Evolutionary conservation across 1,140 invertebrate genomes (phyloP), one percentile per base, ranked within the genome.

Genomic region (Saxidomus purpurata): DNA sequence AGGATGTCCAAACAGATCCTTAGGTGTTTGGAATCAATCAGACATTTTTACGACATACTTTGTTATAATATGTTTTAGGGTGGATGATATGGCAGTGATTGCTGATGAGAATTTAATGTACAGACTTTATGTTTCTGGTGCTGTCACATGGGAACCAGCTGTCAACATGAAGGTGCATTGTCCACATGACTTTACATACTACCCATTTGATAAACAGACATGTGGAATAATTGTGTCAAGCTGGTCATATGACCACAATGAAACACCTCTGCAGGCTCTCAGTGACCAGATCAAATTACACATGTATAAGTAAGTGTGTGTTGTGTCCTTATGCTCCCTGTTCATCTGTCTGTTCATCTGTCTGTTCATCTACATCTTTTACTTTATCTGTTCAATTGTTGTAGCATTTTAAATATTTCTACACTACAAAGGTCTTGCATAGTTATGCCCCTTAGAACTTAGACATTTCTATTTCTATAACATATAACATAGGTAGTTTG

Each of bases 201-300:
- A 84, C 49, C 88, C 88, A 61, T 83, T 83, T 55, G 88, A 89
- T 17, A 49, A 40, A 22, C 88, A 89, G 36, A 49, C 52, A 55
- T 89, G 88, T 61, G 19, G 38, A 3, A 47, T 89, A 17, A 77
- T 49, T 9, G 4, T 89, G n/a, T 61, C 80, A 9, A 59, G 40
- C n/a, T 67, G 88, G 71, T 63, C 79, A 28, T 77, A 89, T 31
- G 36, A 81, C 31, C 55, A 61, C 19, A 81, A 74, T 25, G 88
- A 89, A 67, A 71, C 59, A 22, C 34, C 47, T 19, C 81, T 89
- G 3, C 25, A 38, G 6, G 8, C 49, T 38, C 9, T 52, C 11
- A 47, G n/a, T 40, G 40, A 83, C 28, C 17, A 71, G 31, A n/a
- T 85, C 34, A 74, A 71, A 17, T 22, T 85, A 2, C 31, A 55